These are phyloP conservation scores for Scaptomyza graminum DNA, from an alignment of 1,140 invertebrate genomes.

Conservation along the genomic window DNA sequence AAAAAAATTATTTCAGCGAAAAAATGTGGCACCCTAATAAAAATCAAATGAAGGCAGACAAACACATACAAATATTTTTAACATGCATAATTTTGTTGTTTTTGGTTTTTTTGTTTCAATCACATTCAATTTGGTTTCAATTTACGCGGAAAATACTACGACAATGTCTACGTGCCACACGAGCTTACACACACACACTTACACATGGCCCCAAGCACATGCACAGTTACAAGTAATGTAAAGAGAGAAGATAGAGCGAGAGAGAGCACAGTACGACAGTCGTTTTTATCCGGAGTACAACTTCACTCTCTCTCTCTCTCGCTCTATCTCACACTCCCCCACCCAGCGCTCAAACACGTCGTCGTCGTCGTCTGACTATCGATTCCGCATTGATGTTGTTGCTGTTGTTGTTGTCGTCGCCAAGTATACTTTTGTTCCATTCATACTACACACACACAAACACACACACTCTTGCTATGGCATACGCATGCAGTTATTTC, in stretches of 20 bases:
- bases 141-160: conserved; percentile 82
- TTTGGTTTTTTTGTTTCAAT: conserved; percentile 38
- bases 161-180: conserved; percentile 62
- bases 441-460: conserved; percentile 67
- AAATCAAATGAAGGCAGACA: conserved; percentile 38
- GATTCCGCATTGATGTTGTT: conserved; percentile 54
- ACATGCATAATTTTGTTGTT: conserved; percentile 20
- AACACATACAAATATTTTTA: conserved; percentile 40
- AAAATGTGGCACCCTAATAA: conserved; percentile 58
- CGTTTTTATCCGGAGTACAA: conserved; percentile 44
- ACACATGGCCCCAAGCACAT: not conserved
- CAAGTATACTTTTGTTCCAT: conserved; percentile 78
- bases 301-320: conserved; percentile 14
- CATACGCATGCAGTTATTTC: conserved; percentile 33
- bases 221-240: conserved; percentile 26
- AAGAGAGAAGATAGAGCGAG: conserved; percentile 20
- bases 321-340: conserved; percentile 12
- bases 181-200: conserved; percentile 35
- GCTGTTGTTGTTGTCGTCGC: conserved; percentile 31
- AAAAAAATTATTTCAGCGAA: conserved; percentile 37
- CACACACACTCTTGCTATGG: conserved; percentile 5
- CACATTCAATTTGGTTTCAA: conserved; percentile 73
- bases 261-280: conserved; percentile 32
- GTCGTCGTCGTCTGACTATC: conserved; percentile 54
- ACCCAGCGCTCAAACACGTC: conserved; percentile 27